phyloP scores from a whole-genome alignment of 2,797 vertebrate species.

The Neolamprologus multifasciatus region DNA sequence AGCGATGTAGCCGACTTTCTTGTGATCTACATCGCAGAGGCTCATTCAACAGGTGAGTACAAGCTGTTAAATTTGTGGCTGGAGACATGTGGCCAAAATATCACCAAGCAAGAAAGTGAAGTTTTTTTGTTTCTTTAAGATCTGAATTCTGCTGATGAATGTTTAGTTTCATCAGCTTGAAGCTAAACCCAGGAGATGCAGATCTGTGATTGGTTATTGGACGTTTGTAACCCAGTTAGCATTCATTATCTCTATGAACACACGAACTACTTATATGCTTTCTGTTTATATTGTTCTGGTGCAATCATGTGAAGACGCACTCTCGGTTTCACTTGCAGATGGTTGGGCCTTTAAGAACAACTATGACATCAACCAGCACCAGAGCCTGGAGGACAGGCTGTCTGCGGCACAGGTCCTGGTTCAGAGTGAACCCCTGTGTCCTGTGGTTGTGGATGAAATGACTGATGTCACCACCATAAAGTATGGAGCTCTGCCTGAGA shows the following conservation, averaged over 20 bases:
- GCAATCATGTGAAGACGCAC: background rate
- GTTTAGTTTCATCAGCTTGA: background rate
- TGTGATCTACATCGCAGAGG: conserved; percentile 89
- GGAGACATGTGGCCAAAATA: background rate
- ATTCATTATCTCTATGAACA: background rate
- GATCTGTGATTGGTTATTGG: background rate
- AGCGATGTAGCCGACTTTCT: conserved; percentile 82
- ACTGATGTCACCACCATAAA: conserved; percentile 73
- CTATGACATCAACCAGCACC: conserved; percentile 81
- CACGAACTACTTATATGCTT: background rate
- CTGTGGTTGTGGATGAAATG: conserved; percentile 87
- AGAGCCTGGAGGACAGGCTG: conserved; percentile 80
- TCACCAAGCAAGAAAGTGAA: background rate
- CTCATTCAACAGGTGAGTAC: conserved; percentile 84
- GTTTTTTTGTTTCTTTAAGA: background rate
- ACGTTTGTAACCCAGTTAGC: background rate
- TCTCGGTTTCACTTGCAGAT: conserved; percentile 64
- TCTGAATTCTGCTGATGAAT: background rate
- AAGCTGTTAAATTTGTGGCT: accelerated
- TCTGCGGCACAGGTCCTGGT: conserved; percentile 80
- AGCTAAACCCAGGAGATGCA: background rate
- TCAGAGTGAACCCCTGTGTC: conserved; percentile 79
- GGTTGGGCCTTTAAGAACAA: conserved; percentile 93
- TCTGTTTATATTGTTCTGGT: background rate
- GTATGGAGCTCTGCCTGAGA: conserved; percentile 87